Conservation (phyloP, 2,888 invertebrate species). For the Trisateles emortualis region DNA sequence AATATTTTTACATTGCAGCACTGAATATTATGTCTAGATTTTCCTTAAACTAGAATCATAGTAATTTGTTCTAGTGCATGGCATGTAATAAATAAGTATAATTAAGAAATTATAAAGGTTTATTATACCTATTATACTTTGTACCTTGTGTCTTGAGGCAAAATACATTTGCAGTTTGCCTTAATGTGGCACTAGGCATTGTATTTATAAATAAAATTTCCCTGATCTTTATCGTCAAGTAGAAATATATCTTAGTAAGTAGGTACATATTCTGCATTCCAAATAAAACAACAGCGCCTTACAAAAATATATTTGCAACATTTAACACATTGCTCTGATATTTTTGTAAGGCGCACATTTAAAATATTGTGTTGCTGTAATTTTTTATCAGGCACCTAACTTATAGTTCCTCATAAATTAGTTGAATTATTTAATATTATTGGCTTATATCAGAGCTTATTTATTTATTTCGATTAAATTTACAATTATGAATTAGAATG, state of each 20-base stretch:
- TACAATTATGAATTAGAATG: not conserved
- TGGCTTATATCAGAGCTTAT: not conserved
- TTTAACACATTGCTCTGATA: not conserved
- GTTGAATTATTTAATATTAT: constrained; percentile 3
- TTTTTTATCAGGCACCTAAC: not conserved
- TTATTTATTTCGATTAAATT: not conserved
- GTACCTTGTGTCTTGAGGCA: constrained; percentile 16
- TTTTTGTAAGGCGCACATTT: constrained; percentile 2
- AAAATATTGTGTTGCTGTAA: not conserved
- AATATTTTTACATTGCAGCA: not conserved
- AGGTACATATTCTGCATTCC: constrained; percentile 27
- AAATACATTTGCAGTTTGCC: constrained; percentile 2
- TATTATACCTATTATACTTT: constrained; percentile 8
- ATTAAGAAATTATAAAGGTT: constrained; percentile 10
- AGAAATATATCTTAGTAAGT: not conserved
- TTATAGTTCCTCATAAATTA: constrained; percentile 7
- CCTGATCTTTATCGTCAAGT: constrained; percentile 3
- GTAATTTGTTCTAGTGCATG: constrained; percentile 8
- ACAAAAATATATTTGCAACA: not conserved
- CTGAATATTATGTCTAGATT: constrained; percentile 4
- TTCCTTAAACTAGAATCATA: constrained; percentile 11
- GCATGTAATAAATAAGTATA: constrained; percentile 1
- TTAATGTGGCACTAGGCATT: not conserved
- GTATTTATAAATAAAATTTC: not conserved
- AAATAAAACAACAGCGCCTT: constrained; percentile 1